A percentile compares a stretch with the other conserved stretches of the same genome.
phyloP scores from a whole-genome alignment of 2,113 vertebrate species.

The Poeciliopsis turrubarensis region DNA sequence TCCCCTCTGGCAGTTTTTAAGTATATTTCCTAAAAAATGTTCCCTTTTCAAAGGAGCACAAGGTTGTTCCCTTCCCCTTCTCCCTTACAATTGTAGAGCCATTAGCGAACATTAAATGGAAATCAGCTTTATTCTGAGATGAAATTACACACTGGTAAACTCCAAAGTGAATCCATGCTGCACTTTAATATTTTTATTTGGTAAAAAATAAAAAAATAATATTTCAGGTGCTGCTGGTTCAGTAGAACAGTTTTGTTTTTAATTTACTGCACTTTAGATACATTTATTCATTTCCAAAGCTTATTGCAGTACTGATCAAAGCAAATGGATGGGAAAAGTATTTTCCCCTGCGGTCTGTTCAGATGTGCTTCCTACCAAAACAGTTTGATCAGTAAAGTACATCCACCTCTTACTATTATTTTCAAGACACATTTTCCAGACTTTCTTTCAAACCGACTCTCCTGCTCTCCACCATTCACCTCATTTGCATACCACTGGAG shows the following conservation, averaged over 20 bases:
- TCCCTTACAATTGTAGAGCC: too few relatives aligned
- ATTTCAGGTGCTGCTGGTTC: not conserved
- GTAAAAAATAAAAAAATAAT: too few relatives aligned
- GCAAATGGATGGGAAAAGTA: slow-evolving; percentile 29
- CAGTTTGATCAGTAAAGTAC: slow-evolving; percentile 3
- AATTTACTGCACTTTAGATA: not conserved
- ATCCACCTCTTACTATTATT: not conserved
- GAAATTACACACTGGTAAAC: too few relatives aligned
- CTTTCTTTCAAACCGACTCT: not conserved
- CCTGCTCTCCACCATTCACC: slow-evolving; percentile 13
- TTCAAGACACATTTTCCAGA: not conserved
- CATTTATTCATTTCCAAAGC: not conserved
- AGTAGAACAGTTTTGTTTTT: slow-evolving; percentile 10
- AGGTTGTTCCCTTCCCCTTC: too few relatives aligned
- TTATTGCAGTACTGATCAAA: slow-evolving; percentile 34
- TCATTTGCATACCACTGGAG: slow-evolving; percentile 49
- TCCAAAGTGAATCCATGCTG: too few relatives aligned
- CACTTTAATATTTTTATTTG: too few relatives aligned
- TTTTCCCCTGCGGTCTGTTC: slow-evolving; percentile 10
- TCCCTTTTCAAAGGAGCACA: too few relatives aligned
- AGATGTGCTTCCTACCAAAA: not conserved
- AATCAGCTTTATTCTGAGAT: too few relatives aligned
- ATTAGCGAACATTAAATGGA: too few relatives aligned
- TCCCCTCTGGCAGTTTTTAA: too few relatives aligned
- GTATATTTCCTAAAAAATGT: too few relatives aligned